Base-by-base conservation (phyloP, 2,888 invertebrate species). In the Cryptophagus acutangulus region DNA sequence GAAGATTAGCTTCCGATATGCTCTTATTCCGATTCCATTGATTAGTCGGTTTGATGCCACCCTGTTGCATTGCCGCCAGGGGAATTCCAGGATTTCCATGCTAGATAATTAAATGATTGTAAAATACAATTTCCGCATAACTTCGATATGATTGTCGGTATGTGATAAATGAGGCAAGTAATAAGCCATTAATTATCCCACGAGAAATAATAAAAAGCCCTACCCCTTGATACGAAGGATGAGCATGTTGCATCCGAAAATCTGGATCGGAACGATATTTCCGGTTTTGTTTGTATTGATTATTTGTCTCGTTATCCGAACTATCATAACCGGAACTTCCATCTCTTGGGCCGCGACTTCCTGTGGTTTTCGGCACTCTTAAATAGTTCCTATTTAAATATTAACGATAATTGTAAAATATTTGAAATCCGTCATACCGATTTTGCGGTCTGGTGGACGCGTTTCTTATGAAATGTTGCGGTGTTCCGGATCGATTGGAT, bases 251-350 rank as follows among this genome's bases (percentile, higher is more conserved):
- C 75, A 78, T 75, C 52, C 86, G 75, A 67, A 91, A 90, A 65
- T 90, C 90, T 1, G 89, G 89, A 67, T 91, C 90, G 51, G 89
- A 90, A 49, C 89, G 77, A 46, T 88, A 87, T 59, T 87, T 86
- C 59, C 85, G 74, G 65, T 78, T 77, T 53, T 78, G 72, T 61
- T 79, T 79, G 63, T 79, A 78, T 54, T 77, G 76, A 48, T 77
- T 74, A 3, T 80, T 75, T 2, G 82, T 82, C 64, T 84, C 84
- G 69, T 84, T 83, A 68, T 92, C 91, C 45, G 90, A 91, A 58
- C 90, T 91, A 62, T 92, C 90, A 69, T 92, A 91, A 8, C 92
- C 91, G 48, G 90, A 90, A n/a, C 89, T 89, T 0, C 88, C 90
- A 61, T 90, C 90, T 34, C 87, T 76, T 43, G 80, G 75, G 2